phyloP scores from a whole-genome alignment of 2,888 invertebrate species.

The Agrotis exclamationis region DNA sequence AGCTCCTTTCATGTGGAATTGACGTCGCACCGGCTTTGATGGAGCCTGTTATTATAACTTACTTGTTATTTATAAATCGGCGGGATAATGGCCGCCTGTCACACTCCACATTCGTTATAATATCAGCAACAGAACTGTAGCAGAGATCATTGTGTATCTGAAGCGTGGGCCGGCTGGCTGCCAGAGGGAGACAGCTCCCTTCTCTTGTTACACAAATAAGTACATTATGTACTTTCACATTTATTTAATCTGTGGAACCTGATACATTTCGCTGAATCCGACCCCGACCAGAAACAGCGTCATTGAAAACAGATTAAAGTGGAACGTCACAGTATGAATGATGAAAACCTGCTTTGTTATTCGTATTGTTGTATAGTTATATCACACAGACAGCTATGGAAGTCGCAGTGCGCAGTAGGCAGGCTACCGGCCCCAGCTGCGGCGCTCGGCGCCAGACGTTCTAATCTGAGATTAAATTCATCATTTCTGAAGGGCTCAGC shows the following conservation, averaged over 20 bases:
- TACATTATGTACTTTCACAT: conserved; percentile 33
- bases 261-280: conserved; percentile 19
- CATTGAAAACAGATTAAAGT: conserved; percentile 24
- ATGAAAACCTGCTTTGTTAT: conserved; percentile 24
- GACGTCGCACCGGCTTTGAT: conserved; percentile 71
- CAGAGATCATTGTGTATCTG: conserved; percentile 28
- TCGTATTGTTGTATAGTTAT: conserved; percentile 41
- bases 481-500: conserved; percentile 53
- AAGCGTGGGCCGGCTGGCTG: conserved; percentile 2
- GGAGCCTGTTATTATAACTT: conserved; percentile 70
- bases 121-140: conserved; percentile 27
- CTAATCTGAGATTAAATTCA: conserved; percentile 59
- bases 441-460: conserved; percentile 43
- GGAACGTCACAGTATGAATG: conserved; percentile 20
- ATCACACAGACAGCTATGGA: conserved; percentile 19
- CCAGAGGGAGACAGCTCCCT: conserved; percentile 26
- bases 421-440: conserved; percentile 45
- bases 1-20: conserved; percentile 74
- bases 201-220: conserved; percentile 23
- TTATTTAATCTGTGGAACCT: conserved; percentile 30
- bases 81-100: conserved; percentile 53
- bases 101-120: conserved; percentile 49
- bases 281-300: not conserved
- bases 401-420: not conserved
- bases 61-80: conserved; percentile 68